These are phyloP conservation scores for Acrobasis consociella DNA, from an alignment of 2,888 invertebrate species.

Conservation along the genomic window DNA sequence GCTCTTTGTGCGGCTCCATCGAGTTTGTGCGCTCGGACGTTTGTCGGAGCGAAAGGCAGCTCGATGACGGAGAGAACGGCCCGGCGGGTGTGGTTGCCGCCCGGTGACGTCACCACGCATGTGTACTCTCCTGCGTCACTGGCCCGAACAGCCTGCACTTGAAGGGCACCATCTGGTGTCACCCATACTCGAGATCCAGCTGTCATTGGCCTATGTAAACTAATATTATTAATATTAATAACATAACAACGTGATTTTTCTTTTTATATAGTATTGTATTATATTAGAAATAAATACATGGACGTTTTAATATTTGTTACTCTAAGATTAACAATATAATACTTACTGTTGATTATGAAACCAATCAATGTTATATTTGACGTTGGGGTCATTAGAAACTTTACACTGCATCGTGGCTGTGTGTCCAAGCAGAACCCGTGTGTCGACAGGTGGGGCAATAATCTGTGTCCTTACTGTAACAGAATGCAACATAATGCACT, in stretches of 20 bases:
- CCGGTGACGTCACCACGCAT: constrained; percentile 94
- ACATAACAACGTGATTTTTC: too few species aligned
- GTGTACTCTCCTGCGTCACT: constrained; percentile 97
- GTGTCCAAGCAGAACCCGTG: constrained; percentile 94
- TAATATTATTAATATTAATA: too few species aligned
- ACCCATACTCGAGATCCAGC: constrained; percentile 88
- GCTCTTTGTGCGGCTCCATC: constrained; percentile 87
- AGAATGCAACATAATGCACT: constrained; percentile 23
- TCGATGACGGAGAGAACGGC: constrained; percentile 94
- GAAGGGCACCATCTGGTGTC: constrained; percentile 91
- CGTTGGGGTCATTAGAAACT: constrained; percentile 94
- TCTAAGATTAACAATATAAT: constrained; percentile 23
- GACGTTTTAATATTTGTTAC: constrained; percentile 10
- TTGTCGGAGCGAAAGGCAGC: constrained; percentile 95
- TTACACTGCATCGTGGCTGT: constrained; percentile 97
- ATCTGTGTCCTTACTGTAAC: constrained; percentile 94
- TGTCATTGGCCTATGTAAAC: constrained; percentile 67
- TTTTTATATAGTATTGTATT: too few species aligned
- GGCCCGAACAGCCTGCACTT: constrained; percentile 93
- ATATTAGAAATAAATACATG: too few species aligned
- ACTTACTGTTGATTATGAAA: constrained; percentile 92
- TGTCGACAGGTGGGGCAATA: constrained; percentile 95
- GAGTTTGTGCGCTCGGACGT: constrained; percentile 88
- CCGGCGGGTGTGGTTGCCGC: constrained; percentile 95
- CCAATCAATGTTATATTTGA: constrained; percentile 94